These are phyloP conservation scores for Malacoctenus gilli DNA, from an alignment of 2,797 vertebrate genomes.

Conservation along the genomic window DNA sequence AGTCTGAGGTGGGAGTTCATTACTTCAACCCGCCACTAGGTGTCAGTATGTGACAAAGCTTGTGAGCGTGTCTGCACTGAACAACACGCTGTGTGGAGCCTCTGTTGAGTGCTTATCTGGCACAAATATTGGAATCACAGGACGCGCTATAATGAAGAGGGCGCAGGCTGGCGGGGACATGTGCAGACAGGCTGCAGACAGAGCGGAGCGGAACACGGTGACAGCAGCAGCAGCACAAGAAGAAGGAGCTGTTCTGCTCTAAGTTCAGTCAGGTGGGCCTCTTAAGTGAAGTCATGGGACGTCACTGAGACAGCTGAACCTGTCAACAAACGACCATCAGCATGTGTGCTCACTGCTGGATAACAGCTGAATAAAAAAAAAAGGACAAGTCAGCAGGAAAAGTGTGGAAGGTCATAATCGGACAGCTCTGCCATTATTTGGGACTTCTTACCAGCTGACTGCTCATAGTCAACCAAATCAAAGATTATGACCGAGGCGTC, in stretches of 20 bases:
- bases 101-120: background rate
- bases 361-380: constrained; percentile 21
- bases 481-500: too few species aligned
- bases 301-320: constrained; percentile 27
- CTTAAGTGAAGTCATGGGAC: constrained; percentile 54
- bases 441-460: too few species aligned
- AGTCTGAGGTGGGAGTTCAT: background rate
- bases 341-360: constrained; percentile 1
- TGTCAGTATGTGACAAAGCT: constrained; percentile 45
- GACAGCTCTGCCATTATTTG: background rate
- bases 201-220: too few species aligned
- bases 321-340: constrained; percentile 4
- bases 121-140: constrained; percentile 19
- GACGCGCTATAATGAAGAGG: constrained; percentile 4
- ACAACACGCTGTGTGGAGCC: too few species aligned
- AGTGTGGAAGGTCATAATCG: background rate
- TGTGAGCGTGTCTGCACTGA: background rate
- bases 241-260: background rate
- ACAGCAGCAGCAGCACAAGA: too few species aligned
- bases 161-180: background rate
- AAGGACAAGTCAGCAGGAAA: background rate
- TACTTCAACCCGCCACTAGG: constrained; percentile 39
- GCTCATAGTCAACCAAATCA: background rate
- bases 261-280: constrained; percentile 21
- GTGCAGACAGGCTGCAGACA: constrained; percentile 12